phyloP scores from a whole-genome alignment of 2,113 vertebrate species.

The Callorhinus ursinus region DNA sequence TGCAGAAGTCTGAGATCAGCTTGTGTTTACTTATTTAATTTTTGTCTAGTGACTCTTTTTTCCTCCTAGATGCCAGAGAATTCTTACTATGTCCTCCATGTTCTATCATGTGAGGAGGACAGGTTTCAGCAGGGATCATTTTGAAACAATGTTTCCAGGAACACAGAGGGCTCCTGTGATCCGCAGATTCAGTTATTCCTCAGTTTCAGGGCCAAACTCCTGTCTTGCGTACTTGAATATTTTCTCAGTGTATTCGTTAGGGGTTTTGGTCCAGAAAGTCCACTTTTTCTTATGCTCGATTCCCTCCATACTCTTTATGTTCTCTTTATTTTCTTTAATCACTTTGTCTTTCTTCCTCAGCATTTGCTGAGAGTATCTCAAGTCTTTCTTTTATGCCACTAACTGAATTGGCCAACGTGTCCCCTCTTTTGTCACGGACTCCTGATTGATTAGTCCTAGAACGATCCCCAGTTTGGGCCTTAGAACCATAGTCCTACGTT shows the following conservation, averaged over 20 bases:
- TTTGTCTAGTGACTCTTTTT: neutral
- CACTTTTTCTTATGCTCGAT: neutral
- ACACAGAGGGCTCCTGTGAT: neutral
- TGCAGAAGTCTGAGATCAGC: neutral
- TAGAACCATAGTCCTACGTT: neutral
- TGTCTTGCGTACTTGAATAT: neutral
- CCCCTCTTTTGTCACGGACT: neutral
- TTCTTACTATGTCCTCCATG: neutral
- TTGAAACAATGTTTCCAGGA: neutral
- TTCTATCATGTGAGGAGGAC: neutral
- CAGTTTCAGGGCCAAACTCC: neutral
- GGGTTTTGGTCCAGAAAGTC: neutral
- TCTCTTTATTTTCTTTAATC: neutral
- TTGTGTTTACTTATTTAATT: neutral
- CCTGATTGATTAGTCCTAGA: neutral
- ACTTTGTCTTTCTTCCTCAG: neutral
- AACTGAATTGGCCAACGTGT: neutral
- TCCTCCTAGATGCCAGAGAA: neutral
- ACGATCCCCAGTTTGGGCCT: neutral
- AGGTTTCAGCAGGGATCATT: neutral
- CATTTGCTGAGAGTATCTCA: neutral
- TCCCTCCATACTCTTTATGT: neutral
- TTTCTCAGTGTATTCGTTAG: neutral
- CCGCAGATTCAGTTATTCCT: neutral
- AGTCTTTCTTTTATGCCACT: neutral